phyloP scores from a whole-genome alignment of 1,140 invertebrate species.

The Eumaeus atala region DNA sequence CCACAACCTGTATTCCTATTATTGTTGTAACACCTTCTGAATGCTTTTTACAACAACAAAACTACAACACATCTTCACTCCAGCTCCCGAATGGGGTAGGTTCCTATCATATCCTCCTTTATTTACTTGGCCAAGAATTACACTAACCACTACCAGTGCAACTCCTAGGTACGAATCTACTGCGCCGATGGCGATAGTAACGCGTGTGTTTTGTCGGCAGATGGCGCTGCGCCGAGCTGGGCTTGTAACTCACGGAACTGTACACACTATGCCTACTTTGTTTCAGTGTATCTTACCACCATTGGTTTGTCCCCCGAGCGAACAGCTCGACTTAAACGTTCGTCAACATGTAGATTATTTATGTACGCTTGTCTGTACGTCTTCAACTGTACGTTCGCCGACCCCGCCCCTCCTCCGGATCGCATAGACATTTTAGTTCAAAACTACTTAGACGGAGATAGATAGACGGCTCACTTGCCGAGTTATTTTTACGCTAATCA shows the following conservation, averaged over 20 bases:
- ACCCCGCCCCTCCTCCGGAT: neutral
- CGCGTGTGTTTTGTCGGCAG: neutral
- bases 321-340: neutral
- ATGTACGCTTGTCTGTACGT: neutral
- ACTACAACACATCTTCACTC: too few relatives aligned
- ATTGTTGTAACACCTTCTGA: neutral
- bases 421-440: constrained; percentile 2
- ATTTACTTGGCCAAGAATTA: too few relatives aligned
- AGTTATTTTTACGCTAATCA: constrained; percentile 15
- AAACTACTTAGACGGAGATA: constrained; percentile 15
- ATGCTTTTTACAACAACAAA: too few relatives aligned
- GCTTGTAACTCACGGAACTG: constrained; percentile 11
- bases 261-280: constrained; percentile 15
- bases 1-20: neutral
- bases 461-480: neutral
- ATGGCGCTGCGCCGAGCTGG: neutral
- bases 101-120: too few relatives aligned
- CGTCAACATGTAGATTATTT: neutral
- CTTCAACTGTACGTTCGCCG: neutral
- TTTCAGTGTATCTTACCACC: constrained; percentile 10
- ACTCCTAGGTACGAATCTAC: too few relatives aligned
- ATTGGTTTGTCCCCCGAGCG: constrained; percentile 2
- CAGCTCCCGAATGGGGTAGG: too few relatives aligned
- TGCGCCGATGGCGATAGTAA: too few relatives aligned
- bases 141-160: too few relatives aligned